Base-by-base conservation (phyloP, 2,888 invertebrate species). In the Bruchidius siliquastri region DNA sequence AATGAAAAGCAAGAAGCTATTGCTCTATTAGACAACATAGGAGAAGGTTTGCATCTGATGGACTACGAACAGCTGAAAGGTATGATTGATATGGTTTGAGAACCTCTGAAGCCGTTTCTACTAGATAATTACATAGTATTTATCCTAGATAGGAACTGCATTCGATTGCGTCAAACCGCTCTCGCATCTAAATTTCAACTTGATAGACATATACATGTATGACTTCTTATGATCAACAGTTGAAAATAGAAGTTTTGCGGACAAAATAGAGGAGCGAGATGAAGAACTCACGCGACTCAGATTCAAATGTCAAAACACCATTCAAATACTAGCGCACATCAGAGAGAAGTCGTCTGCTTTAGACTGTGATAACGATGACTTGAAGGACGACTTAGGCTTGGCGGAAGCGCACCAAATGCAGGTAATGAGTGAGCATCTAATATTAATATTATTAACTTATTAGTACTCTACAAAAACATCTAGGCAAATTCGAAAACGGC, bases 11-110 rank as follows among this genome's bases (percentile, higher is more conserved):
- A 85, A 72, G 78, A 78, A 2, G 81, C 80, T 20, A 81, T 85
- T 30, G 78, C 81, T 68, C 80, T 79, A 13, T 74, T 86, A 70
- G 88, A 89, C 79, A 87, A 87, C 76, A 84, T 90, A 68, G 88
- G 88, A 2, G 89, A 87, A 66, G 87, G 88, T 70, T 83, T 88
- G 67, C 87, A 88, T 76, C 80, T 90, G 76, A 87, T 88, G 76
- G 88, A 90, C 81, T 90, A 88, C 83, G 89, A 90, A 82, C 89
- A 89, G 80, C 81, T 90, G 75, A 88, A 89, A 82, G 87, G n/a
- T 71, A 32, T 66, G 66, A 66, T 10, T 13, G 66, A 66, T 13
- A 13, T 10, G 20, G 10, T 66, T 66, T 66, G 66, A 66, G 20
- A 20, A 20, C 66, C 20, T 13, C 20, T 66, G 13, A 20, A 66